A percentile compares a stretch with the other conserved stretches of the same genome.
Conservation (phyloP, 2,888 invertebrate genomes). For the Apocheima hispidaria region DNA sequence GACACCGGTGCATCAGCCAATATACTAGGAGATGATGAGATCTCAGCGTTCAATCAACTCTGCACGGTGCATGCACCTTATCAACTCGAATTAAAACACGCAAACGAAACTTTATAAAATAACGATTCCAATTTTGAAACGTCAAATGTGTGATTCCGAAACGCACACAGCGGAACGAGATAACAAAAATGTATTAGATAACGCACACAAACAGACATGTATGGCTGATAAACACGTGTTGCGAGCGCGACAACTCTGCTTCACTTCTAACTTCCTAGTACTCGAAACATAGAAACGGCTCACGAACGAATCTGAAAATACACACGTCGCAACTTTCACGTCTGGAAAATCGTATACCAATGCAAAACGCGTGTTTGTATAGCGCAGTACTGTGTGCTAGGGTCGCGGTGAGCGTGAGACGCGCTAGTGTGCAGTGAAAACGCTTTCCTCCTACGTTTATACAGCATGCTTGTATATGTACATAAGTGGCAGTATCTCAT, state of each 20-base stretch:
- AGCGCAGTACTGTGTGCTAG: slow-evolving; percentile 54
- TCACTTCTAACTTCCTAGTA: slow-evolving; percentile 69
- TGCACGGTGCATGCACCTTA: slow-evolving; percentile 76
- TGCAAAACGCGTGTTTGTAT: slow-evolving; percentile 64
- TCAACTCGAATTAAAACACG: slow-evolving; percentile 53
- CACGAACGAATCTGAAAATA: slow-evolving; percentile 76
- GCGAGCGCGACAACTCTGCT: slow-evolving; percentile 51
- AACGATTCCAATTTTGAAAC: slow-evolving; percentile 20
- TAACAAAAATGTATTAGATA: slow-evolving; percentile 53
- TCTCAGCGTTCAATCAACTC: slow-evolving; percentile 76
- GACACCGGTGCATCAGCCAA: slow-evolving; percentile 77
- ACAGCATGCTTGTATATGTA: slow-evolving; percentile 60
- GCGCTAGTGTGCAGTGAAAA: slow-evolving; percentile 71
- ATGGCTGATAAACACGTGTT: slow-evolving; percentile 53
- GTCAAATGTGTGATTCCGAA: slow-evolving; percentile 20
- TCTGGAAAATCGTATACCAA: slow-evolving; percentile 73
- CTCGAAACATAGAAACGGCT: slow-evolving; percentile 74
- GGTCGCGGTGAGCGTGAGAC: slow-evolving; percentile 26
- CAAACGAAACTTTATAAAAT: slow-evolving; percentile 44
- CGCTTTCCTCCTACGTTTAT: slow-evolving; percentile 68
- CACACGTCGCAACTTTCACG: slow-evolving; percentile 68
- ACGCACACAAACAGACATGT: slow-evolving; percentile 59
- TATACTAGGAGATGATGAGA: slow-evolving; percentile 79
- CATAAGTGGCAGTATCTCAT: slow-evolving; percentile 83
- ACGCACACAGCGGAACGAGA: slow-evolving; percentile 31